Base-by-base conservation (phyloP, 2,888 invertebrate genomes). In the Lasius fuliginosus region DNA sequence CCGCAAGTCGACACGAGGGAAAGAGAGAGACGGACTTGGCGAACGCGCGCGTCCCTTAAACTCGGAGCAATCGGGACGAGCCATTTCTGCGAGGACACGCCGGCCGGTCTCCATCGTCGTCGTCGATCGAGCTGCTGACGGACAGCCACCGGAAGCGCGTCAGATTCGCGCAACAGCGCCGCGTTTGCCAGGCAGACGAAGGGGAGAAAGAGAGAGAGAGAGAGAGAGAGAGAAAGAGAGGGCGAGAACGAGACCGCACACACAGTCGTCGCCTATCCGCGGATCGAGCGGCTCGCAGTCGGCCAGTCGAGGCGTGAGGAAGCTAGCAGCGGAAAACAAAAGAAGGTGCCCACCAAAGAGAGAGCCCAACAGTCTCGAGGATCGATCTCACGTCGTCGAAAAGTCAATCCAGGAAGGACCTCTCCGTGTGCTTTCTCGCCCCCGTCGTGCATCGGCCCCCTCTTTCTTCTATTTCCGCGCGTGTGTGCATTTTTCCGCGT, bases 61-160 rank as follows among this genome's bases (percentile, higher is more conserved):
- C 90, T 90, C 83, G 85, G 86, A 85, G 86, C 89, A 85, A 87
- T 90, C 86, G 83, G 86, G 86, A 67, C 76, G 90, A 89, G 89
- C 89, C 89, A 86, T 90, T 90, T 90, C 90, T 83, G 85, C 85
- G 86, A 90, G 90, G 90, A 90, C 90, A 90, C 90, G 85, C 74
- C 84, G 84, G 73, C 84, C 76, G 86, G 83, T 82, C 86, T 85
- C 67, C 85, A 84, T 87, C 81, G 76, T 90, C 74, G 76, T 89
- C 86, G 86, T 85, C 71, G 88, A 90, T 88, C 89, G 84, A 88
- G 90, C 88, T 84, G 86, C 84, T 86, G 84, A 77, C 84, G 86
- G 74, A 82, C 85, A 75, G 85, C 82, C 87, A 88, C 85, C 89
- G 89, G 87, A 88, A 90, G 65, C 90, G 84, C 88, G 83, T 74